phyloP scores from a whole-genome alignment of 1,140 invertebrate species.

The Bemisia tabaci region DNA sequence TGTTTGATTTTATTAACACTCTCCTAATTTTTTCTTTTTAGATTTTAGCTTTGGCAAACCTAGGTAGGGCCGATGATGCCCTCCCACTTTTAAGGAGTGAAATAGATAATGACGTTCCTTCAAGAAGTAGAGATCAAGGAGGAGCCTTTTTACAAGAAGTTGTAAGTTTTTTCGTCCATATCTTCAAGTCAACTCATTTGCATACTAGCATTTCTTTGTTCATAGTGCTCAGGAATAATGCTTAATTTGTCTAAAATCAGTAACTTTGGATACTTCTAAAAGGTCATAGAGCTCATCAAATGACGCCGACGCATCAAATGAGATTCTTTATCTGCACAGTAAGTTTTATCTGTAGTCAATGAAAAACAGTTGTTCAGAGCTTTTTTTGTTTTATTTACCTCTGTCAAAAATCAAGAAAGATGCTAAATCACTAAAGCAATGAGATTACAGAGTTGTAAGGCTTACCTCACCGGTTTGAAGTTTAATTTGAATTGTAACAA shows the following conservation, averaged over 20 bases:
- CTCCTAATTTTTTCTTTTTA: neutral
- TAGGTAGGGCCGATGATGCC: conserved; percentile 48
- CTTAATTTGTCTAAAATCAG: neutral
- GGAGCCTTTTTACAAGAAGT: neutral
- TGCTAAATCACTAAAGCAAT: too few relatives aligned
- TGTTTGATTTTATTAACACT: too few relatives aligned
- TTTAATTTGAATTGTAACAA: too few relatives aligned
- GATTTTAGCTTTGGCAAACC: conserved; percentile 35
- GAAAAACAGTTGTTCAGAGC: too few relatives aligned
- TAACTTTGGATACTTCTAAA: too few relatives aligned
- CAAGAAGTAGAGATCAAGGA: neutral
- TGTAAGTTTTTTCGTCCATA: neutral
- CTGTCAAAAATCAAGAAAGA: too few relatives aligned
- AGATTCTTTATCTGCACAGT: neutral
- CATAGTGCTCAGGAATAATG: neutral
- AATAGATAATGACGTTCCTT: neutral
- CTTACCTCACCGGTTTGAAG: too few relatives aligned
- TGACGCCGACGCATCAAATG: neutral
- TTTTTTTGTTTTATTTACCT: too few relatives aligned
- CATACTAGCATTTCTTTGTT: neutral
- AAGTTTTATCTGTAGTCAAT: neutral
- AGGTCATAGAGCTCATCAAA: too few relatives aligned
- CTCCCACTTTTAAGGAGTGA: conserved; percentile 39
- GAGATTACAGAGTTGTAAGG: too few relatives aligned
- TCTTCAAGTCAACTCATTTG: neutral